Base-by-base conservation (phyloP, 2,888 invertebrate species). In the Hetaerina titia region DNA sequence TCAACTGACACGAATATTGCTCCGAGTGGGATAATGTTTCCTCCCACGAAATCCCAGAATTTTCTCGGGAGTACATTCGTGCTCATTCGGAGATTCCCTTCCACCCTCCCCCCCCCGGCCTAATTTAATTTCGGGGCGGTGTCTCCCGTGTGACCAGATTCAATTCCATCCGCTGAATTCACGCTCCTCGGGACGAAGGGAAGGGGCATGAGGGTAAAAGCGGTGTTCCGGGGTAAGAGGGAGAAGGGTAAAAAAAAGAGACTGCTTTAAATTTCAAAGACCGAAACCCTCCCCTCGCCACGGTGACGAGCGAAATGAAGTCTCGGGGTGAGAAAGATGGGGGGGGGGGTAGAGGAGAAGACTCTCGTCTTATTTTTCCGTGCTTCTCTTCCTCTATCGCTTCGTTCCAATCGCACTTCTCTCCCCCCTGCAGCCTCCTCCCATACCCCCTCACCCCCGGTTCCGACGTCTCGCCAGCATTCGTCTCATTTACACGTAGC, bases 141-240 rank as follows among this genome's bases (percentile, higher is more conserved):
- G 81, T 81, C 81, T 81, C 81, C 81, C 81, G 81, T 13, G 81
- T 81, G 81, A 31, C 81, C 81, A 81, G 31, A 81, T 81, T 81
- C 81, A 81, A 81, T 81, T 81, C 81, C 81, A 31, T 15, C 81
- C 81, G 13, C 81, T 31, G 31, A 81, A 81, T 81, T 81, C 81
- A 13, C 81, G 81, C 31, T 81, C 31, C 81, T 25, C 11, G 25
- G 81, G 69, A 22, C 31, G 81, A 7, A 7, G 81, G 31, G 81
- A 11, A 31, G 22, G n/a, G n/a, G 81, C 11, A 11, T 13, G 11
- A 31, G 15, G 60, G 31, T 2, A 13, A 31, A n/a, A 45, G 45
- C 45, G 45, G 45, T 45, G 45, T 45, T 45, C 45, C 45, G 81
- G 81, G 81, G 81, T 8, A 31, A 81, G 31, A 5, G 31, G 81